Conservation (phyloP, 2,113 vertebrate species). For the Hippopotamus amphibius region DNA sequence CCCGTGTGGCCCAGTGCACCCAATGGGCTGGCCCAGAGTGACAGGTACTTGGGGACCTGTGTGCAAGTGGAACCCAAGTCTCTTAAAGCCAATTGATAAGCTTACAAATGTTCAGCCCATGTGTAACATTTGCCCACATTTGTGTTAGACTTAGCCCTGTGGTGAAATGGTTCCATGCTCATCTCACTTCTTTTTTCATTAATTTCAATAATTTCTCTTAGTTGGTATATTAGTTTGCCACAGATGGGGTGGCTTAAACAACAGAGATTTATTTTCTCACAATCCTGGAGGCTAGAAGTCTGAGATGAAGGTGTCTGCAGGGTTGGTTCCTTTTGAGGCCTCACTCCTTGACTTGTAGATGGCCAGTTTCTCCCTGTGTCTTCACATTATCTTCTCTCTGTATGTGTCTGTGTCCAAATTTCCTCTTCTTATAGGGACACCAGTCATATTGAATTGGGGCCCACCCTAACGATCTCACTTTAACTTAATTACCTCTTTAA, state of each 20-base stretch:
- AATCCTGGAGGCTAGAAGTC: background rate
- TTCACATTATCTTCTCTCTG: background rate
- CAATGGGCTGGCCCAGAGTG: accelerated
- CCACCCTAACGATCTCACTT: background rate
- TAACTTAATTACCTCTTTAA: constrained; percentile 20
- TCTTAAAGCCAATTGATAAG: background rate
- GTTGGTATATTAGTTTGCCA: background rate
- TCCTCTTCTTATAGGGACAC: background rate
- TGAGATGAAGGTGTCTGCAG: background rate
- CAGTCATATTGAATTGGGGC: background rate
- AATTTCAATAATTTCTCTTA: background rate
- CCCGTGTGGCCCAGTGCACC: background rate
- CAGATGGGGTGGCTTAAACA: background rate
- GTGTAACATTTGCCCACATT: background rate
- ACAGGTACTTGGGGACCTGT: background rate
- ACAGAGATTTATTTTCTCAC: background rate
- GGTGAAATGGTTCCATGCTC: background rate
- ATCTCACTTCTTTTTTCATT: background rate
- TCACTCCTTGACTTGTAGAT: background rate
- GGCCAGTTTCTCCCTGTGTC: accelerated
- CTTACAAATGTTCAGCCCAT: background rate
- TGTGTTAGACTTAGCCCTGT: background rate
- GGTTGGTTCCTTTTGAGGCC: background rate
- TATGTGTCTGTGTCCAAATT: background rate
- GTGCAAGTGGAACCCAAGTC: background rate